Evolutionary conservation across 2,113 vertebrate species (phyloP).

Genomic region (Uropsilus gracilis): DNA sequence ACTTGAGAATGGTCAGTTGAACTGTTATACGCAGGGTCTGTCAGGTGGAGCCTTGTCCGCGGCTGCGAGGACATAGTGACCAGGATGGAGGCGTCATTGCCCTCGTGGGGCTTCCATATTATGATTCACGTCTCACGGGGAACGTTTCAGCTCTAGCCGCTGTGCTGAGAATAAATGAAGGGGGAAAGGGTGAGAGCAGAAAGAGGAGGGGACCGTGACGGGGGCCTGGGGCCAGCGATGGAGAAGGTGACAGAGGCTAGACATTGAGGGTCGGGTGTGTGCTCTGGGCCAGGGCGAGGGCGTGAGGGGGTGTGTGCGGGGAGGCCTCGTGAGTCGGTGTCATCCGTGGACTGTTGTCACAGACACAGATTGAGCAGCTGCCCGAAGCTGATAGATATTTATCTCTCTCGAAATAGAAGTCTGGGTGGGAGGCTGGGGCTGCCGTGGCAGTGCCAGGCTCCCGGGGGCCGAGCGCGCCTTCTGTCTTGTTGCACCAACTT

Average conservation of each 20-base stretch:
- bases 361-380: not conserved
- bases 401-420: constrained; percentile 15
- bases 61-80: not conserved
- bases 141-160: not conserved
- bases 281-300: not conserved
- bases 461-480: not conserved
- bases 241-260: not conserved
- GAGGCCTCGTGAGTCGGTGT: fast-evolving
- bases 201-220: not conserved
- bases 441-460: not conserved
- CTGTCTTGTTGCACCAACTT: not conserved
- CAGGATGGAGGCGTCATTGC: too few species aligned
- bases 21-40: too few species aligned
- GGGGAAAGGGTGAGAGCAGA: not conserved
- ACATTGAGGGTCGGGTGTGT: not conserved
- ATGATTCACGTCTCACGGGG: not conserved
- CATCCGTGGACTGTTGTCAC: not conserved
- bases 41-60: not conserved
- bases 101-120: not conserved
- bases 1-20: too few species aligned
- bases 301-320: not conserved
- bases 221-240: not conserved
- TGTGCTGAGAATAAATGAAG: not conserved
- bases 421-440: not conserved
- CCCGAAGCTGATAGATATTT: not conserved